phyloP scores from a whole-genome alignment of 2,797 vertebrate species.

The Acanthornis magna region DNA sequence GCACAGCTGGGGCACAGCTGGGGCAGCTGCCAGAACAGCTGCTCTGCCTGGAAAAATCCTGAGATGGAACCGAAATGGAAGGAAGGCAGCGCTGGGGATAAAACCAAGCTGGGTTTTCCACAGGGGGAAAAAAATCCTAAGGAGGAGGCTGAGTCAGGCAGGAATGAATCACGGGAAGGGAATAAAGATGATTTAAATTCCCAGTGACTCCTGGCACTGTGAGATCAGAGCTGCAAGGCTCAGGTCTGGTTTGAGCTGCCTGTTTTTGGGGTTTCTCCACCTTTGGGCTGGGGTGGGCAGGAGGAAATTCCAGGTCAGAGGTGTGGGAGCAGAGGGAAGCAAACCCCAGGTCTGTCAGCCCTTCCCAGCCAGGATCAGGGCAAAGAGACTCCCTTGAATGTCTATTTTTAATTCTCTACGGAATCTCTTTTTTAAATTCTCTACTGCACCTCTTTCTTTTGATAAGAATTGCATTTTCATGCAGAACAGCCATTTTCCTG shows the following conservation, averaged over 20 bases:
- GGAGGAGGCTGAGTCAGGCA: neutral
- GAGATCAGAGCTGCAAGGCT: neutral
- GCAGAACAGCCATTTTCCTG: neutral
- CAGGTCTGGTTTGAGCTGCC: neutral
- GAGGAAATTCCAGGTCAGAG: neutral
- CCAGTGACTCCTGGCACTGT: neutral
- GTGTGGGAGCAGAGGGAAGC: neutral
- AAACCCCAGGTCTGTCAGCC: neutral
- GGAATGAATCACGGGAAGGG: neutral
- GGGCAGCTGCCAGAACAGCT: conserved; percentile 1
- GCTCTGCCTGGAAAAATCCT: neutral
- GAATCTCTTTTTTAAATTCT: neutral
- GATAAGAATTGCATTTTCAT: neutral
- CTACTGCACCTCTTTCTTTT: neutral
- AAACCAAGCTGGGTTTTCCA: neutral
- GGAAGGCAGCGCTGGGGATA: neutral
- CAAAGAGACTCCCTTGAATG: neutral
- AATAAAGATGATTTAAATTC: neutral
- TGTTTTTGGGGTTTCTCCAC: neutral
- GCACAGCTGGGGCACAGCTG: neutral
- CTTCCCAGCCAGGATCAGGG: neutral
- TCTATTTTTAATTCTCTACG: neutral
- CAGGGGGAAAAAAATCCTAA: neutral
- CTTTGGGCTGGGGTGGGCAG: neutral
- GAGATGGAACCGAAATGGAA: neutral